A percentile compares a stretch with the other conserved stretches of the same genome.
Evolutionary conservation across 2,888 invertebrate genomes (phyloP).

Genomic region (Agonopterix subpropinquella): DNA sequence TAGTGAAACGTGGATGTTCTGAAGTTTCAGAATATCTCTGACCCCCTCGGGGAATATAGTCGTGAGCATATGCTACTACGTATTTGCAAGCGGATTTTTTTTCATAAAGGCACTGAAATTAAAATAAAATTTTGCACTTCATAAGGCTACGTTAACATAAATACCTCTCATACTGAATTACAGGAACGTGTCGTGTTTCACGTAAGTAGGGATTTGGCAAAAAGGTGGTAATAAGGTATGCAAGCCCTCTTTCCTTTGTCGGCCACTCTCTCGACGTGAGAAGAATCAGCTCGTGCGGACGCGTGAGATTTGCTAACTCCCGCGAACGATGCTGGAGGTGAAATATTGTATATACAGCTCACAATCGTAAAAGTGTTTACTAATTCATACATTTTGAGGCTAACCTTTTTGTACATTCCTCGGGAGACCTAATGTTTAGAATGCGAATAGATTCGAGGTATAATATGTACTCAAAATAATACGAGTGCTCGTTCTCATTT

Average conservation of each 20-base stretch:
- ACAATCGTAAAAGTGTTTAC: constrained; percentile 50
- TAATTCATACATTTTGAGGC: constrained; percentile 39
- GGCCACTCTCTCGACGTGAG: constrained; percentile 72
- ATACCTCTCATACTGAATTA: constrained; percentile 45
- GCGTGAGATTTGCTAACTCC: constrained; percentile 55
- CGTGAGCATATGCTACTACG: too few species aligned
- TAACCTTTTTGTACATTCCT: not conserved
- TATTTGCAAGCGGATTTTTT: too few species aligned
- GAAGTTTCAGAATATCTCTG: too few species aligned
- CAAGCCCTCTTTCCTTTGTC: constrained; percentile 73
- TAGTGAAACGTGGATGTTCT: too few species aligned
- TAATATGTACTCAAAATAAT: constrained; percentile 39
- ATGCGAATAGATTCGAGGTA: constrained; percentile 27
- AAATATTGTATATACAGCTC: constrained; percentile 46
- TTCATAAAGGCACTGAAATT: too few species aligned
- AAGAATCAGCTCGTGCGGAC: constrained; percentile 44
- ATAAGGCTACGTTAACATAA: not conserved
- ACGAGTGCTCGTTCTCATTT: constrained; percentile 47
- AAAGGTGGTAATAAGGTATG: constrained; percentile 74
- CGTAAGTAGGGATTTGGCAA: constrained; percentile 68
- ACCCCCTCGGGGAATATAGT: too few species aligned
- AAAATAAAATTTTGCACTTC: too few species aligned
- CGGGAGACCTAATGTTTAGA: not conserved
- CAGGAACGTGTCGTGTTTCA: constrained; percentile 61
- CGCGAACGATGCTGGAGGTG: constrained; percentile 49